These are phyloP conservation scores for Melipona quadrifasciata DNA, from an alignment of 1,140 invertebrate genomes.

Conservation along the genomic window DNA sequence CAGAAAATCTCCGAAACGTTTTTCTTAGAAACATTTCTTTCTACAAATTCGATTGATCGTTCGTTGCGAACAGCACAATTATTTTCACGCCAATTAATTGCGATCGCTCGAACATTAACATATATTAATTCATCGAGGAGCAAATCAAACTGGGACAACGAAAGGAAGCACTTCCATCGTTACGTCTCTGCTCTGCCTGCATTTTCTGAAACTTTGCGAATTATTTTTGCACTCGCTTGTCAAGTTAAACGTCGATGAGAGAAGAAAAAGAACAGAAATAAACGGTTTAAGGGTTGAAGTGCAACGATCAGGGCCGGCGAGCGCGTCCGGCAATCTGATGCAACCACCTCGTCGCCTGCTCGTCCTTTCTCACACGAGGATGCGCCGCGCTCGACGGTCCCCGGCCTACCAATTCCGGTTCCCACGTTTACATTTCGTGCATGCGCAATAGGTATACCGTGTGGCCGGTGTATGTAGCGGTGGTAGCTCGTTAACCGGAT, in stretches of 20 bases:
- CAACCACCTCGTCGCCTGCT: constrained; percentile 46
- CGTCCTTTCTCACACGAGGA: constrained; percentile 65
- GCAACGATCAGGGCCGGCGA: not conserved
- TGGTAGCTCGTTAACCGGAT: constrained; percentile 81
- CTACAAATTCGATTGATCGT: too few species aligned
- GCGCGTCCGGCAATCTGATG: not conserved
- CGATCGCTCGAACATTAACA: too few species aligned
- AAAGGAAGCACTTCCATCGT: too few species aligned
- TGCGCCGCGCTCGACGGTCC: constrained; percentile 52
- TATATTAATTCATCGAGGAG: too few species aligned
- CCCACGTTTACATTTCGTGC: constrained; percentile 83
- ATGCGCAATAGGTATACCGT: constrained; percentile 79
- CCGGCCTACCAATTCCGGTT: constrained; percentile 79
- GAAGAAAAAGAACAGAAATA: not conserved
- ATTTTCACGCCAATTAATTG: too few species aligned
- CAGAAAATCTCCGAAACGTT: not conserved
- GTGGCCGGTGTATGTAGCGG: constrained; percentile 71
- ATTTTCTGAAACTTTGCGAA: too few species aligned
- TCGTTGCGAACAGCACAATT: too few species aligned
- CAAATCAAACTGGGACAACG: too few species aligned
- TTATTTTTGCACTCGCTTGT: too few species aligned
- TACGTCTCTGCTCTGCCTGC: too few species aligned
- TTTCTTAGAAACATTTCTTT: not conserved
- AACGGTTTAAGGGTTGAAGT: constrained; percentile 17
- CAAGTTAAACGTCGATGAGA: too few species aligned